These are phyloP conservation scores for Sibirionetta formosa DNA, from an alignment of 2,797 vertebrate species.

Conservation along the genomic window DNA sequence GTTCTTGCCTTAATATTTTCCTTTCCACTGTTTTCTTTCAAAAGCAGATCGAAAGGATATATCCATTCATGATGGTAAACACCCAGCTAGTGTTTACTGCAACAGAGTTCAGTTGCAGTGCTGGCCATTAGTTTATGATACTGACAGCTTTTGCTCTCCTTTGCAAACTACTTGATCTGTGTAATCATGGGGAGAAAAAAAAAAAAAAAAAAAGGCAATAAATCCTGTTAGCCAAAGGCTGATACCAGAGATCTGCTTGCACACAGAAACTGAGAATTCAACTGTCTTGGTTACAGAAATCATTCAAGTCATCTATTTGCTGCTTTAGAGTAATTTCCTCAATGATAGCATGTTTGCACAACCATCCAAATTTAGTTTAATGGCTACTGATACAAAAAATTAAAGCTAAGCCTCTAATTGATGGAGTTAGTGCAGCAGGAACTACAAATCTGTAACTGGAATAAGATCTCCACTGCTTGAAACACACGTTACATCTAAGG, in stretches of 20 bases:
- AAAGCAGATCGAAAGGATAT: neutral
- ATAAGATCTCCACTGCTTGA: neutral
- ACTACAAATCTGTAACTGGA: neutral
- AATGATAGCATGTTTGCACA: neutral
- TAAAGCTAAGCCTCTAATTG: neutral
- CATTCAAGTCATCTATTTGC: neutral
- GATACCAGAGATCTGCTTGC: neutral
- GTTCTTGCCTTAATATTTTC: neutral
- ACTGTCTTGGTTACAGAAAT: neutral
- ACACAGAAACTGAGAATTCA: neutral
- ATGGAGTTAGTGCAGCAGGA: neutral
- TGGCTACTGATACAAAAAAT: neutral
- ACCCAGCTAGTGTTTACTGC: neutral
- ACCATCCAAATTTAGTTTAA: neutral
- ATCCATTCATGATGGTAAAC: neutral
- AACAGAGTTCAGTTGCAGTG: neutral
- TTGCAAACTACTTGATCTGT: neutral
- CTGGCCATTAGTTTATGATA: neutral
- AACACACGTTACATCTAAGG: neutral
- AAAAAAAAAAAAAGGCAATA: neutral
- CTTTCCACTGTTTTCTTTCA: neutral
- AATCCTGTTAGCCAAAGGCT: neutral
- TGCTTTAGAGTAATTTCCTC: neutral
- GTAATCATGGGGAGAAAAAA: neutral
- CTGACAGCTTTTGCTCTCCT: neutral